Percentiles rank a stretch among this genome's conserved stretches.
Evolutionary conservation across 2,888 invertebrate genomes (phyloP).

Genomic region (Lasioglossum villosulum): DNA sequence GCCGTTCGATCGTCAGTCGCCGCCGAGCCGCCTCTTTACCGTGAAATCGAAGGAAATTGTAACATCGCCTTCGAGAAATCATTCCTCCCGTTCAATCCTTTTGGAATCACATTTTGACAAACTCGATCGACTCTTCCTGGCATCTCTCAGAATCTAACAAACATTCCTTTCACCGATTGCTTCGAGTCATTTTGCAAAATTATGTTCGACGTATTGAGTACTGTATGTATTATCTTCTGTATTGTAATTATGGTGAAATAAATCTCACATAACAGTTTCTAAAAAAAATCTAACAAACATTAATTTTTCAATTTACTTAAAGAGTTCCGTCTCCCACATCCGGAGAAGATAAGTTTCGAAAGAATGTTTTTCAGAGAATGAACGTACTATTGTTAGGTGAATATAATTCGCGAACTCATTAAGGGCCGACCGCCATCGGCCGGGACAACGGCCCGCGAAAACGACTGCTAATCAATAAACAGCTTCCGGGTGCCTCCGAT

Average conservation of each 20-base stretch:
- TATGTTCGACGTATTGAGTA: too few species aligned
- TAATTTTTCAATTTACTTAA: too few species aligned
- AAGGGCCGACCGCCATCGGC: neutral
- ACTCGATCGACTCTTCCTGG: neutral
- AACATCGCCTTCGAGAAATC: neutral
- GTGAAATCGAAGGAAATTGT: slow-evolving; percentile 39
- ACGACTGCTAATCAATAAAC: slow-evolving; percentile 30
- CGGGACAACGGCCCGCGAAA: neutral
- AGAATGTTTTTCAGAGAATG: neutral
- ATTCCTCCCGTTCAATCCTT: neutral
- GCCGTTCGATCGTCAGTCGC: slow-evolving; percentile 5
- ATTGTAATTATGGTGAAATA: too few species aligned
- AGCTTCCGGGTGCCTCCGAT: neutral
- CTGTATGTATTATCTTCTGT: too few species aligned
- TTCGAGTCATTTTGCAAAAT: too few species aligned
- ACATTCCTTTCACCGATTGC: too few species aligned
- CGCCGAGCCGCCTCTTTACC: neutral
- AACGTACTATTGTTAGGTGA: neutral
- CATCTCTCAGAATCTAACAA: too few species aligned
- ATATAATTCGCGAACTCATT: neutral
- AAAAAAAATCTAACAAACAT: too few species aligned
- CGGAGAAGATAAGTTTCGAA: too few species aligned
- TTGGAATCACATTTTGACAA: neutral
- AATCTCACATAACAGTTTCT: too few species aligned
- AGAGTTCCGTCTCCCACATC: neutral